These are phyloP conservation scores for Anorthoa munda DNA, from an alignment of 2,888 invertebrate genomes.

Conservation along the genomic window DNA sequence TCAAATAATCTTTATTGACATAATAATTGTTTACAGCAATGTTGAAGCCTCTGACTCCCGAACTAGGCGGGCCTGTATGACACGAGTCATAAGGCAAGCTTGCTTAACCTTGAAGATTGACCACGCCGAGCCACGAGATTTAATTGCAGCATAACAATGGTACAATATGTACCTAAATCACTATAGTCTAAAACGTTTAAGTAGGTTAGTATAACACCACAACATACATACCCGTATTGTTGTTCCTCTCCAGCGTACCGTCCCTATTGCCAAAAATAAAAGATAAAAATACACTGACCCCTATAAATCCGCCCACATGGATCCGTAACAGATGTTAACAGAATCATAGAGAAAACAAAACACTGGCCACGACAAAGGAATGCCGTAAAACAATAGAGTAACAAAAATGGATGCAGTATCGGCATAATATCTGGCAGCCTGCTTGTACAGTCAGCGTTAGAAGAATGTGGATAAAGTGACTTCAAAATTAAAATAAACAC, in stretches of 20 bases:
- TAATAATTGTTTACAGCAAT: too few species aligned
- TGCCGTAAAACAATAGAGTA: conserved; percentile 20
- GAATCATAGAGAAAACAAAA: conserved; percentile 37
- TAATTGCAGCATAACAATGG: too few species aligned
- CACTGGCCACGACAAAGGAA: conserved; percentile 22
- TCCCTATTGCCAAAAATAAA: conserved; percentile 1
- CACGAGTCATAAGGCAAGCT: too few species aligned
- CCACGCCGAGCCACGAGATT: accelerated
- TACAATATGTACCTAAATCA: too few species aligned
- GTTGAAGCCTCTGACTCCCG: too few species aligned
- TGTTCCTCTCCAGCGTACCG: neutral
- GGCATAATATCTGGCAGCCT: conserved; percentile 1
- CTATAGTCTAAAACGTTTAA: too few species aligned
- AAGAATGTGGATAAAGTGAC: too few species aligned
- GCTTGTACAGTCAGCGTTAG: too few species aligned
- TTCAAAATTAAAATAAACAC: too few species aligned
- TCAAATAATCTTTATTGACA: too few species aligned
- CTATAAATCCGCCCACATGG: conserved; percentile 16
- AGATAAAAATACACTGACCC: conserved; percentile 17
- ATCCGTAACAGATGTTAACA: conserved; percentile 34
- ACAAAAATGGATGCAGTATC: conserved; percentile 37
- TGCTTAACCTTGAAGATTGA: too few species aligned
- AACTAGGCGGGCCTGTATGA: too few species aligned
- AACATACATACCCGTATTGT: neutral
- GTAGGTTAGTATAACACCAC: conserved; percentile 3